Evolutionary conservation across 2,888 invertebrate genomes (phyloP), one percentile per base, ranked within the genome.

Genomic region (Escarpia spicata): DNA sequence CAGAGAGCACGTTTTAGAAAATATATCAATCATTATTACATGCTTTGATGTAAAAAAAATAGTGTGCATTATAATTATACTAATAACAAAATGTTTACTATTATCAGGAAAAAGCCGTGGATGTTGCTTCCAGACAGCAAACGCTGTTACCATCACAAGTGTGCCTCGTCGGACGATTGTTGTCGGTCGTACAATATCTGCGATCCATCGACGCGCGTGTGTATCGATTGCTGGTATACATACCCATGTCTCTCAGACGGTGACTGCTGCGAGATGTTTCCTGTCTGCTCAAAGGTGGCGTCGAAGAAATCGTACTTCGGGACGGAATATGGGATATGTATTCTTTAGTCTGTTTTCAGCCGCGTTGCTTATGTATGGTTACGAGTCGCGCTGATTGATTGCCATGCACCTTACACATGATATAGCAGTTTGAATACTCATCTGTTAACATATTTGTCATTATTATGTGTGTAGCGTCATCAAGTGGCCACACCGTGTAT

Each of bases 161-260:
- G 96, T 92, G 92, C 93, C 8, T 91, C 93, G 6, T 94, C 95
- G 90, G 93, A 93, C 8, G 95, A 96, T 92, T 96, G 96, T 92
- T 96, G 96, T 93, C 93, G 94, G 43, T 93, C 94, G 45, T 95
- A 95, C 94, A 95, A 95, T 93, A 95, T 95, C 43, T 96, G 96
- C 93, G 95, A 96, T 94, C 93, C 93, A 43, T 94, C 94, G 52
- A 95, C 95, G 0, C 94, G 94, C 31, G 94, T 95, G n/a, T 96
- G 96, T 93, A 95, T 95, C 92, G 95, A 95, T 93, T 96, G 96
- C 93, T 96, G 96, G 96, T 95, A 95, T 92, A 95, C 95, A 26
- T 95, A 95, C 90, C 95, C 95, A 6, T 96, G 96, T 93, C 93
- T 92, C 44, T 93, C 94, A 3, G 94, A 94, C 91, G 93, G 93